Base-by-base conservation (phyloP, 2,113 vertebrate genomes). In the Rhabdomys dilectus region DNA sequence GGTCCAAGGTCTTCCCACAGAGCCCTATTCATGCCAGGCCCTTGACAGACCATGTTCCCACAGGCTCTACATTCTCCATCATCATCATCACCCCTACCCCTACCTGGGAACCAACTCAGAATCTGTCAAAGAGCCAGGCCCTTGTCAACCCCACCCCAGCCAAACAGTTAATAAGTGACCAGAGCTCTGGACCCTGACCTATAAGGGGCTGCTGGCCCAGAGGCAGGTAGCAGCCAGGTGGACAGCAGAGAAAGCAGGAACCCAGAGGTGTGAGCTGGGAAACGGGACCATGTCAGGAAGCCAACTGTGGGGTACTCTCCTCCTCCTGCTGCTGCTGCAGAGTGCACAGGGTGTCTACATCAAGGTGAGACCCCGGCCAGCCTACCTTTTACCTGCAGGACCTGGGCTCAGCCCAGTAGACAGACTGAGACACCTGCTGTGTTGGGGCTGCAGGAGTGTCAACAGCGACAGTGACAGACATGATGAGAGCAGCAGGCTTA, bases 121-220 rank as follows among this genome's bases (percentile, higher is more conserved):
- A 72, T 62, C 91, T 93, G 96, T 93, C 95, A 92, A 62, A 80
- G 53, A 78, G 89, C 87, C 95, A 97, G 39, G 19, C 53, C 68
- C 62, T 91, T 97, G 89, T 93, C 96, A 89, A 45, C 95, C 89
- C 86, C 97, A n/a, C 97, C 97, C 94, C 39, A 36, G 93, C 53
- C 58, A 51, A 45, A 51, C 77, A 56, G 97, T 98, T 97, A 98
- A 98, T 98, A 89, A 98, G 58, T 98, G 95, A 97, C 78, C 81
- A 60, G 73, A 45, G 48, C 22, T 7, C 85, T n/a, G 53, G 36
- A 70, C 39, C 62, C 56, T 17, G 86, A n/a, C 62, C 91, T 97
- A 97, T 97, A 98, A 98, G 75, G 77, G 92, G 91, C 91, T 48
- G 72, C 94, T 86, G 5, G 12, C 26, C 6, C 53, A 89, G 48